Conservation (phyloP, 2,113 vertebrate genomes). For the Gallinago paraguaiae region DNA sequence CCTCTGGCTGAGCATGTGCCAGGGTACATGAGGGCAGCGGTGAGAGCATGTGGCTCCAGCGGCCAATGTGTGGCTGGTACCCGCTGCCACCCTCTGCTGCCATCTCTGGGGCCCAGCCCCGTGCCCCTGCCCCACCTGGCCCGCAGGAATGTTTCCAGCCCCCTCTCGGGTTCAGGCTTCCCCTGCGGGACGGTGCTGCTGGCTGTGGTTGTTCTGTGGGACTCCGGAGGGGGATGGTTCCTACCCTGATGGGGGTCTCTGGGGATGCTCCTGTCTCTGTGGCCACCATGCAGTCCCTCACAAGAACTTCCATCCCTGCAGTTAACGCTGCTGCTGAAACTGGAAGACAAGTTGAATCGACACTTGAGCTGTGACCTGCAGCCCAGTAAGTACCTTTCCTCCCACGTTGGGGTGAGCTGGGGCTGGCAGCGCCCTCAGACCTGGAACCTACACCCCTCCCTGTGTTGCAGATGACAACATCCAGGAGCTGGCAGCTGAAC, state of each 20-base stretch:
- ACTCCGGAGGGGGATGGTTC: background rate
- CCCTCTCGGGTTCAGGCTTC: too few species aligned
- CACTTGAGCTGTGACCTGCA: conserved; percentile 97
- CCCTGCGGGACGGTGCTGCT: rapidly evolving
- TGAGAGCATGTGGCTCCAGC: background rate
- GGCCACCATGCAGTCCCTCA: background rate
- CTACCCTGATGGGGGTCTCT: background rate
- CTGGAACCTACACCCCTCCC: background rate
- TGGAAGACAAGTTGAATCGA: conserved; percentile 98
- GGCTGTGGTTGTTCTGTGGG: background rate
- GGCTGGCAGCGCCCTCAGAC: rapidly evolving
- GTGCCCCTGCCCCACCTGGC: background rate
- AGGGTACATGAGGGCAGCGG: rapidly evolving
- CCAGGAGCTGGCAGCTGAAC: conserved; percentile 92
- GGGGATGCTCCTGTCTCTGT: background rate
- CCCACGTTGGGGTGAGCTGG: rapidly evolving
- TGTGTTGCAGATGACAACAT: conserved; percentile 89
- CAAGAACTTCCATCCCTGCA: conserved; percentile 55
- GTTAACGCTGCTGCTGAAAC: conserved; percentile 94
- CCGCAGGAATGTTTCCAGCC: rapidly evolving
- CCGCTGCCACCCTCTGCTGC: background rate
- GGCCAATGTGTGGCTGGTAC: background rate
- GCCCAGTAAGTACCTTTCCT: conserved; percentile 85
- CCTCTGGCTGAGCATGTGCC: background rate
- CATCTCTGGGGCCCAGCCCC: background rate